Conservation (phyloP, 2,113 vertebrate species). For the Poeciliopsis prolifica region DNA sequence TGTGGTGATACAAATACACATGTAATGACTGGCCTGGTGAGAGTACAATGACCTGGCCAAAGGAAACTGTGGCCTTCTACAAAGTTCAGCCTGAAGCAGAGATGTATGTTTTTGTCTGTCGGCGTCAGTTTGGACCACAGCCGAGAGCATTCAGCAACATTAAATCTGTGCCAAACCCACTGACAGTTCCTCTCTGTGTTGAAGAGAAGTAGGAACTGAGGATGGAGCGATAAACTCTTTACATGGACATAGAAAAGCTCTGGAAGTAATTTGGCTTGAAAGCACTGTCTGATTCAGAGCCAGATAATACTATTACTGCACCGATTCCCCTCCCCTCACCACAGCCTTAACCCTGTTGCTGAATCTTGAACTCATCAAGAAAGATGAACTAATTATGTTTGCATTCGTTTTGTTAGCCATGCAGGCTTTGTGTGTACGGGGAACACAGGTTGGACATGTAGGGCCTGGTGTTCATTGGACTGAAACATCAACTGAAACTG, state of each 20-base stretch:
- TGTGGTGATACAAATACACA: conserved; percentile 31
- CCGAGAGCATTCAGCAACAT: conserved; percentile 55
- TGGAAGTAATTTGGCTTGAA: conserved; percentile 24
- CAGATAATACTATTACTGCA: background rate
- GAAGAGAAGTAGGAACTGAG: conserved; percentile 43
- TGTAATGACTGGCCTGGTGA: conserved; percentile 28
- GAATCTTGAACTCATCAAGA: background rate
- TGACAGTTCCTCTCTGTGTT: conserved; percentile 57
- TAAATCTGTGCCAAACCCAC: conserved; percentile 41
- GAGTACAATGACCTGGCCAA: conserved; percentile 42
- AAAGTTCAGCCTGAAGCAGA: conserved; percentile 26
- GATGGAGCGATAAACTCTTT: conserved; percentile 20
- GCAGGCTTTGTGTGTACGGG: too few species aligned
- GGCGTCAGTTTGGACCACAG: conserved; percentile 57
- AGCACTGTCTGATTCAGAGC: conserved; percentile 7
- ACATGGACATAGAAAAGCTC: conserved; percentile 13
- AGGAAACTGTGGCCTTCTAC: conserved; percentile 54
- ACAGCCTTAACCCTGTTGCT: background rate
- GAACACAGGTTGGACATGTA: background rate
- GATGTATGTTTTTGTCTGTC: conserved; percentile 33
- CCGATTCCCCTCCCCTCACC: background rate
- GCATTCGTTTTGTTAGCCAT: background rate
- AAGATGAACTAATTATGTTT: background rate
- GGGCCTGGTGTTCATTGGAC: background rate
- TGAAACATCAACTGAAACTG: background rate